Conservation (phyloP, 2,888 invertebrate species). For the Agriotes lineatus region DNA sequence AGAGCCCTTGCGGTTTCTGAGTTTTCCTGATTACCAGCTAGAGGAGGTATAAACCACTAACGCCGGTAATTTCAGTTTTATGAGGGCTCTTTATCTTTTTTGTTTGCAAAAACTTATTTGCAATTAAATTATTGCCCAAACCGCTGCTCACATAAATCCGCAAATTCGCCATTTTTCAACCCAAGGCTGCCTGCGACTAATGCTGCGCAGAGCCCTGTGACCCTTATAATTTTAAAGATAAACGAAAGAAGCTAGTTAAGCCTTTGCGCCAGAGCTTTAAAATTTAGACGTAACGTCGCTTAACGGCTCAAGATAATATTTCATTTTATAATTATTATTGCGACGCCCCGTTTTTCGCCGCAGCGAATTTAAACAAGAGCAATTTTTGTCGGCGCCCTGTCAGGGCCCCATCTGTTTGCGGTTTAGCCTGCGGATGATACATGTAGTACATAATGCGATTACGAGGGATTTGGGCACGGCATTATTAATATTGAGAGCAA, state of each 20-base stretch:
- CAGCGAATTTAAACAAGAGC: background rate
- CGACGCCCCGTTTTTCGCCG: background rate
- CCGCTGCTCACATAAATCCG: too few relatives aligned
- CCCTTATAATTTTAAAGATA: slow-evolving; percentile 15
- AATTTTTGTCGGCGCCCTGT: background rate
- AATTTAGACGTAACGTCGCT: slow-evolving; percentile 3
- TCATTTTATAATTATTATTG: slow-evolving; percentile 1
- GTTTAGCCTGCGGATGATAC: slow-evolving; percentile 13
- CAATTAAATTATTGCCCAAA: too few relatives aligned
- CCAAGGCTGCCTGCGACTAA: background rate
- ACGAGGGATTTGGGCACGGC: slow-evolving; percentile 18
- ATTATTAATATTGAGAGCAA: slow-evolving; percentile 16
- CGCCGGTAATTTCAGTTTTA: too few relatives aligned
- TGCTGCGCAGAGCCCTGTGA: background rate
- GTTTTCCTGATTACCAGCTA: too few relatives aligned
- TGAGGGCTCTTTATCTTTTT: too few relatives aligned
- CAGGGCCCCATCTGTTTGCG: slow-evolving; percentile 19
- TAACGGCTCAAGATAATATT: slow-evolving; percentile 10
- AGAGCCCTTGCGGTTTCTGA: too few relatives aligned
- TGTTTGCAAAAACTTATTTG: too few relatives aligned
- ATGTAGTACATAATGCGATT: slow-evolving; percentile 18
- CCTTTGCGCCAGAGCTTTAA: slow-evolving; percentile 10
- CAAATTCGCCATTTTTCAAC: background rate
- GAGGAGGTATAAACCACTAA: too few relatives aligned
- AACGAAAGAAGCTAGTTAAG: slow-evolving; percentile 18